phyloP scores from a whole-genome alignment of 2,113 vertebrate genomes.

The Mohoua ochrocephala region DNA sequence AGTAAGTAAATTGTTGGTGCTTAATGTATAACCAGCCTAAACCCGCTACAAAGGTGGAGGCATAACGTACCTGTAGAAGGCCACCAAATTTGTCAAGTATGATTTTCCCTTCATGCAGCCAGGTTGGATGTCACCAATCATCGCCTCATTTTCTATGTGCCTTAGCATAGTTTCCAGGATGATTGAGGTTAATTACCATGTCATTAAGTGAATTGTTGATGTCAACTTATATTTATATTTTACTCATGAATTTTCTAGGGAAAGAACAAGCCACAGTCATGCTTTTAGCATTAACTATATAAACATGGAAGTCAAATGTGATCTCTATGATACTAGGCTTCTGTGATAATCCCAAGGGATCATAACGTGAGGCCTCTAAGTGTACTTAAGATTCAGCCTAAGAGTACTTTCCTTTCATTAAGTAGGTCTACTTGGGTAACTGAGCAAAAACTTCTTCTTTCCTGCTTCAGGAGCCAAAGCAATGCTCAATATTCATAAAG shows the following conservation, averaged over 20 bases:
- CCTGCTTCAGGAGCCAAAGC: neutral
- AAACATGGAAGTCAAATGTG: neutral
- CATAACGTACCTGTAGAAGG: neutral
- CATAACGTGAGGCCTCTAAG: neutral
- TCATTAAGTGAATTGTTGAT: neutral
- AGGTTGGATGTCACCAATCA: neutral
- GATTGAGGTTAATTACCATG: constrained; percentile 2
- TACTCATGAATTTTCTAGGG: neutral
- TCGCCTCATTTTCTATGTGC: neutral
- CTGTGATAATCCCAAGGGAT: neutral
- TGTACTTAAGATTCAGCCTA: neutral
- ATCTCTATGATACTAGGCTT: neutral
- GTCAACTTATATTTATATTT: neutral
- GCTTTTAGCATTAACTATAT: neutral
- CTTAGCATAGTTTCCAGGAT: neutral
- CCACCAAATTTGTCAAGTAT: neutral
- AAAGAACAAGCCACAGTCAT: neutral
- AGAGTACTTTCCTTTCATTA: neutral
- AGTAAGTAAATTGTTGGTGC: too few species aligned
- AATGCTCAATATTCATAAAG: neutral
- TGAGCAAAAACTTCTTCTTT: neutral
- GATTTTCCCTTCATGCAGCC: neutral
- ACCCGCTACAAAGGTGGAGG: neutral
- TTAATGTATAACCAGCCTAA: too few species aligned
- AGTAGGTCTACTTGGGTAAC: neutral